phyloP scores from a whole-genome alignment of 2,797 vertebrate genomes.

The Mycteria americana region DNA sequence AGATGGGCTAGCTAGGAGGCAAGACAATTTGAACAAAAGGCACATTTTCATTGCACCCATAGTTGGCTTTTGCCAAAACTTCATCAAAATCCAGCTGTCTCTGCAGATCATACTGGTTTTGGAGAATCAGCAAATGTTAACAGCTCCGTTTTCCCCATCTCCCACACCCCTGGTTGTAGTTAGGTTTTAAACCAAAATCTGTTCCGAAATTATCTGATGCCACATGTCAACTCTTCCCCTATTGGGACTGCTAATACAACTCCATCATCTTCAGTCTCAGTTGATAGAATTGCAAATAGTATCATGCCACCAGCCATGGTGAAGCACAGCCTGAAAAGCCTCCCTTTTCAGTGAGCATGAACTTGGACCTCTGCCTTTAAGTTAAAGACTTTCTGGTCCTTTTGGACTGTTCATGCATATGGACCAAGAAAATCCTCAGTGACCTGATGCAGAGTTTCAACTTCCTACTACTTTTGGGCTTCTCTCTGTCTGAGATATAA shows the following conservation, averaged over 20 bases:
- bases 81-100: not conserved
- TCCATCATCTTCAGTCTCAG: not conserved
- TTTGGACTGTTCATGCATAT: not conserved
- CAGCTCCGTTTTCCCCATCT: not conserved
- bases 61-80: not conserved
- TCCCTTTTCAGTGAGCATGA: not conserved
- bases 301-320: not conserved
- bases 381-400: not conserved
- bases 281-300: not conserved
- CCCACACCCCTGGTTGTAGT: not conserved
- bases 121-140: not conserved
- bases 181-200: not conserved
- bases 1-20: not conserved
- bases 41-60: not conserved
- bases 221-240: not conserved
- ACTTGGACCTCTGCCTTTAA: not conserved
- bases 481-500: not conserved
- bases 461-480: not conserved
- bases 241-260: not conserved
- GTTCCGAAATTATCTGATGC: not conserved
- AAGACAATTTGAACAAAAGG: not conserved
- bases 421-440: not conserved
- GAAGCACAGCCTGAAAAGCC: not conserved
- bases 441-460: not conserved
- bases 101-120: not conserved